Base-by-base conservation (phyloP, 2,888 invertebrate genomes). In the Rhopalosiphum nymphaeae region DNA sequence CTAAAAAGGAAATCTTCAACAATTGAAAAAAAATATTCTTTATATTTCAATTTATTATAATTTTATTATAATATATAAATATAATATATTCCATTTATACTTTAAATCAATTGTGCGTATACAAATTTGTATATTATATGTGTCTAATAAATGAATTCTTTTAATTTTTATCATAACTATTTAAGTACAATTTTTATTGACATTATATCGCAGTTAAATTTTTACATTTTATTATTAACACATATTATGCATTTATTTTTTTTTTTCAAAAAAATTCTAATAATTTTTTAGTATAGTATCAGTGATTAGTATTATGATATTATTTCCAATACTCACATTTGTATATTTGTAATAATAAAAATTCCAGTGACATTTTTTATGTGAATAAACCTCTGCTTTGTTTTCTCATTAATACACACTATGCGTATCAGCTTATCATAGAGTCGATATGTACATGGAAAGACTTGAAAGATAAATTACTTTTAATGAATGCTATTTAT, bases 11-110 rank as follows among this genome's bases (percentile, higher is more conserved):
- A 87, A 49, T 25, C 49, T 49, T 49, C 10, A 36, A 87, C 49
- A 49, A 36, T 21, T 87, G 49, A n/a, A 87, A 87, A n/a, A 87
- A 87, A 49, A 49, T 53, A 46, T 87, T 49, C 49, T 87, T n/a
- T 21, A 21, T 49, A n/a, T 87, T 53, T 53, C 7, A 53, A 87
- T 21, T 87, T 87, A 16, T 25, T 87, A n/a, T 3, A 29, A n/a
- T n/a, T 5, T n/a, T 53, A 46, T 87, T 49, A 87, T 53, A 7
- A 78, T 78, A 78, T 36, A 53, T 53, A 53, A 53, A 21, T 36
- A 9, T 78, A 16, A n/a, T 5, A n/a, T 36, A n/a, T 78, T 78
- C 21, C 3, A 25, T 9, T 78, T 36, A 36, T 78, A 42, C 21
- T 78, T 78, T 36, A 36, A 78, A 78, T 21, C 78, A 36, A 78